Evolutionary conservation across 2,888 invertebrate species (phyloP).

Genomic region (Chironomus riparius): DNA sequence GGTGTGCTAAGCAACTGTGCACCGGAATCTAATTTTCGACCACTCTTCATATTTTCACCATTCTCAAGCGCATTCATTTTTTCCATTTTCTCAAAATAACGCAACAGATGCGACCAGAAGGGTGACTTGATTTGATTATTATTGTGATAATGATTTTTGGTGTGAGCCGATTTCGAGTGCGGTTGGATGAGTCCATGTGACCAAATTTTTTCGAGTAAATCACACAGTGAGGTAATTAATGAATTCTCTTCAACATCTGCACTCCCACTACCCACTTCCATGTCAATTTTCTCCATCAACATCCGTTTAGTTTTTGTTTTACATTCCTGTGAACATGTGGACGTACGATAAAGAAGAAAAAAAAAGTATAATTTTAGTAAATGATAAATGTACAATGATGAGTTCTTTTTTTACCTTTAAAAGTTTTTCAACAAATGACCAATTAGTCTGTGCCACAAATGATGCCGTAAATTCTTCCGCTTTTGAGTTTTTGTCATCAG

Average conservation of each 20-base stretch:
- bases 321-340: slow-evolving; percentile 53
- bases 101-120: slow-evolving; percentile 88
- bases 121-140: slow-evolving; percentile 24
- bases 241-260: slow-evolving; percentile 90
- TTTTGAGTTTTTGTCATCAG: slow-evolving; percentile 32
- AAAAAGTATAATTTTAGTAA: too few species aligned
- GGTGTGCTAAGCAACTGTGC: slow-evolving; percentile 37
- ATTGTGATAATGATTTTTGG: slow-evolving; percentile 19
- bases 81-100: slow-evolving; percentile 46
- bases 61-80: slow-evolving; percentile 4
- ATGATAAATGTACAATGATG: too few species aligned
- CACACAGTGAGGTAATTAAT: slow-evolving; percentile 94
- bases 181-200: slow-evolving; percentile 93
- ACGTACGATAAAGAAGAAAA: not conserved
- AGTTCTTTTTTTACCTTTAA: slow-evolving; percentile 59
- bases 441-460: slow-evolving; percentile 90
- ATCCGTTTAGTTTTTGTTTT: slow-evolving; percentile 95
- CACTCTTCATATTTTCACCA: not conserved
- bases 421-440: slow-evolving; percentile 95
- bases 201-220: slow-evolving; percentile 94
- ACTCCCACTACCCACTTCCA: slow-evolving; percentile 59
- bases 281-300: slow-evolving; percentile 98
- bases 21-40: slow-evolving; percentile 18
- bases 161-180: slow-evolving; percentile 82
- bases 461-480: slow-evolving; percentile 65